These are phyloP conservation scores for Myiagra hebetior DNA, from an alignment of 2,113 vertebrate genomes.

Conservation along the genomic window DNA sequence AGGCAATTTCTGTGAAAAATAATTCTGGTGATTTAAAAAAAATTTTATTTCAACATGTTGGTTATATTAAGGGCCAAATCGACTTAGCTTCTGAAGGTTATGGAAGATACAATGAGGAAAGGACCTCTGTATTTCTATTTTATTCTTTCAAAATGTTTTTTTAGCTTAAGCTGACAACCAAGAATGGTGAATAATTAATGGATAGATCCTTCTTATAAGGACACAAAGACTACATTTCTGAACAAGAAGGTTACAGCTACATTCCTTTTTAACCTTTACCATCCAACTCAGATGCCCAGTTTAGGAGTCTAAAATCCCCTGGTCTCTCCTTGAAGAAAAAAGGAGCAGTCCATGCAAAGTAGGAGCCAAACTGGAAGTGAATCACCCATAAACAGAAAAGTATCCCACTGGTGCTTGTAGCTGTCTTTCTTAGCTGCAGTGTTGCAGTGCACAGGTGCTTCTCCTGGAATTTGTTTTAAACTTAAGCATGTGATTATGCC, in stretches of 20 bases:
- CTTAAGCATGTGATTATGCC: background rate
- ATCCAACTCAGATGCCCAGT: background rate
- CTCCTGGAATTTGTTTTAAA: background rate
- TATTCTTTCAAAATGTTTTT: background rate
- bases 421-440: background rate
- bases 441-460: background rate
- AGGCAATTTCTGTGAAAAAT: background rate
- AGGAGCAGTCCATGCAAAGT: background rate
- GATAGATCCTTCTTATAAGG: background rate
- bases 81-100: background rate
- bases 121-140: background rate
- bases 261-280: background rate
- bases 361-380: background rate
- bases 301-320: background rate
- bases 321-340: background rate
- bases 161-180: background rate
- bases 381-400: background rate
- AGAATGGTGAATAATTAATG: background rate
- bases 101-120: background rate
- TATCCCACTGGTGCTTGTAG: background rate
- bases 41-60: background rate
- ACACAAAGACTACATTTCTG: background rate
- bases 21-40: background rate
- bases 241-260: background rate
- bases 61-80: background rate